Conservation (phyloP, 2,888 invertebrate species). For the Lepidonotus clava region DNA sequence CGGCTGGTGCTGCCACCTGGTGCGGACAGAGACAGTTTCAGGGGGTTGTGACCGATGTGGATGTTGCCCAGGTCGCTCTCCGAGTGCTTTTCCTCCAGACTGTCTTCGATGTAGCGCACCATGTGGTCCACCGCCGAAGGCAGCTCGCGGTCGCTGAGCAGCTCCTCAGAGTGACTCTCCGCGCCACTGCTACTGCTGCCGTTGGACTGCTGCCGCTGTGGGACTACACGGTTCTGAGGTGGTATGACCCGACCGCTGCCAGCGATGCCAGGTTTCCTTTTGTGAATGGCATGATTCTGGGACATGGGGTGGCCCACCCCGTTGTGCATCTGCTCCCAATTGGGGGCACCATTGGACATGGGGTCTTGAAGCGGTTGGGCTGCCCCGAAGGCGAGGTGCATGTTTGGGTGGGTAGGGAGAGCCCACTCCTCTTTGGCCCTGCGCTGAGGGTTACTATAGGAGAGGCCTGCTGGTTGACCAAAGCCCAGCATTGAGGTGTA, state of each 20-base stretch:
- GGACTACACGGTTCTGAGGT: not conserved
- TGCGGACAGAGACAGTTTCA: slow-evolving; percentile 3
- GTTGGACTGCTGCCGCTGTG: not conserved
- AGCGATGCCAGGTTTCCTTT: slow-evolving; percentile 7
- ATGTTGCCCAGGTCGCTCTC: slow-evolving; percentile 56
- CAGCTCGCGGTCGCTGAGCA: slow-evolving; percentile 43
- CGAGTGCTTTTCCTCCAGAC: slow-evolving; percentile 49
- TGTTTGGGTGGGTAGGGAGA: too few species aligned
- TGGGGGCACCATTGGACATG: too few species aligned
- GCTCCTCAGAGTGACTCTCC: not conserved
- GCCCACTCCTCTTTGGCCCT: not conserved
- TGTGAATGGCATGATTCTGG: not conserved
- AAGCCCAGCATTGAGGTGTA: not conserved
- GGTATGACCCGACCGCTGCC: not conserved
- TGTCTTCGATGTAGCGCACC: slow-evolving; percentile 57
- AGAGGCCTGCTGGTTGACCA: not conserved
- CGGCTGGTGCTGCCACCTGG: not conserved
- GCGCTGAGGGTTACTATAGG: not conserved
- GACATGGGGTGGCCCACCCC: not conserved
- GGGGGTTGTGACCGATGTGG: slow-evolving; percentile 46
- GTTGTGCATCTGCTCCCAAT: slow-evolving; percentile 4
- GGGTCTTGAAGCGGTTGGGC: too few species aligned
- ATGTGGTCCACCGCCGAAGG: slow-evolving; percentile 57
- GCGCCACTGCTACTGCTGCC: too few species aligned
- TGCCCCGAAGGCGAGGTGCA: too few species aligned